phyloP scores from a whole-genome alignment of 2,113 vertebrate species.

The Alosa alosa region DNA sequence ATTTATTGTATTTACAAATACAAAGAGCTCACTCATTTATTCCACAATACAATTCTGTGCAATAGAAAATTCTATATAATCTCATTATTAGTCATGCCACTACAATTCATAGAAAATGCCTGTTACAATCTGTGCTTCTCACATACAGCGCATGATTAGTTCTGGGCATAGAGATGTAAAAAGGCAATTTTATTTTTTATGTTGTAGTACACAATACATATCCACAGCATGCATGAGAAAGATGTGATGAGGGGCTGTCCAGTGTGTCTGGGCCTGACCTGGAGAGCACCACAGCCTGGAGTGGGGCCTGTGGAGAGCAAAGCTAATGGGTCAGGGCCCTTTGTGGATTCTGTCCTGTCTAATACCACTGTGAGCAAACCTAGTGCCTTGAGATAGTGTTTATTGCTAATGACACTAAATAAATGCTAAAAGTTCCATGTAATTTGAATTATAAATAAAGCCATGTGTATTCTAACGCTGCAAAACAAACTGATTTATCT shows the following conservation, averaged over 20 bases:
- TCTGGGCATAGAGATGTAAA: neutral
- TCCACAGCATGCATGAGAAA: constrained; percentile 26
- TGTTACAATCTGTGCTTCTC: neutral
- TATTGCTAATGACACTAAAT: neutral
- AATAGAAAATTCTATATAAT: neutral
- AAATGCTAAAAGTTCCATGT: neutral
- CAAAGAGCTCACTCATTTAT: neutral
- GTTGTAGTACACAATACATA: constrained; percentile 21
- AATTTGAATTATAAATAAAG: neutral
- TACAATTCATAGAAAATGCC: neutral
- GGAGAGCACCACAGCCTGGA: constrained; percentile 17
- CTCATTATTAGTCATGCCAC: neutral
- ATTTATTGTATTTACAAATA: too few species aligned
- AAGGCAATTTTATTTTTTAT: constrained; percentile 21
- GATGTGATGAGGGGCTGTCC: constrained; percentile 22
- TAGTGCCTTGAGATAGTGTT: neutral
- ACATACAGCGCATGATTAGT: neutral
- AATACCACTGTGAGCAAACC: neutral
- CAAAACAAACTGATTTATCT: neutral
- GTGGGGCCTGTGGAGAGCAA: constrained; percentile 30
- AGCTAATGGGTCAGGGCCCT: constrained; percentile 20
- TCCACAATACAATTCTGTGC: neutral
- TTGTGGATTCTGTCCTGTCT: neutral
- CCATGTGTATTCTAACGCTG: neutral
- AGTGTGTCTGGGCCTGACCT: constrained; percentile 18